phyloP scores from a whole-genome alignment of 2,888 invertebrate genomes.

The Stenodema calcarata region DNA sequence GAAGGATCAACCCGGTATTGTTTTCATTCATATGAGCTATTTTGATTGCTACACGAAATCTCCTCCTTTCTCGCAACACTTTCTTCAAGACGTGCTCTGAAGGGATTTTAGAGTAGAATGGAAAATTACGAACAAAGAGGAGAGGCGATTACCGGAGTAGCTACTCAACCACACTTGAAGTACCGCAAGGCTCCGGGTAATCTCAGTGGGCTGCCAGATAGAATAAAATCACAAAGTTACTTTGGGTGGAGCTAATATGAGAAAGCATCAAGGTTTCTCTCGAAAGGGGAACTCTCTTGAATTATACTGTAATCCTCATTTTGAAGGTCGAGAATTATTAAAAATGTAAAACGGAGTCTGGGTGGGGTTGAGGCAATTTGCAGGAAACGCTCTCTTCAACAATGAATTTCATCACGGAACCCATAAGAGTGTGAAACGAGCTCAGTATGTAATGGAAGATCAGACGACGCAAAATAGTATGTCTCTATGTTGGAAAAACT shows the following conservation, averaged over 20 bases:
- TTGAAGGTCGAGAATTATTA: neutral
- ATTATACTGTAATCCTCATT: neutral
- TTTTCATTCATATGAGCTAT: too few species aligned
- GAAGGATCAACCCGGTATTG: too few species aligned
- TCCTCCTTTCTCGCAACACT: neutral
- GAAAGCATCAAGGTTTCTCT: neutral
- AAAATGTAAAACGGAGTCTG: neutral
- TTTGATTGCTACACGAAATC: too few species aligned
- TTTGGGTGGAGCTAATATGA: neutral
- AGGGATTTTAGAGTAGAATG: neutral
- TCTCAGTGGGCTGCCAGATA: neutral
- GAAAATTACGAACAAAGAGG: neutral
- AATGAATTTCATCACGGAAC: neutral
- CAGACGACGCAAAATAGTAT: too few species aligned
- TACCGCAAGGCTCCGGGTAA: neutral
- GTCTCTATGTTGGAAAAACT: too few species aligned
- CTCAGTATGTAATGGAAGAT: too few species aligned
- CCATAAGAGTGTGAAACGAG: neutral
- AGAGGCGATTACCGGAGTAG: neutral
- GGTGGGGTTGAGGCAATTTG: neutral
- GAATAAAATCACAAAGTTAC: neutral
- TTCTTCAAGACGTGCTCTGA: neutral
- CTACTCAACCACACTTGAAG: neutral
- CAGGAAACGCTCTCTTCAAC: neutral
- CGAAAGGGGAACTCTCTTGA: neutral